Base-by-base conservation (phyloP, 2,888 invertebrate genomes). In the Neoascia interrupta region DNA sequence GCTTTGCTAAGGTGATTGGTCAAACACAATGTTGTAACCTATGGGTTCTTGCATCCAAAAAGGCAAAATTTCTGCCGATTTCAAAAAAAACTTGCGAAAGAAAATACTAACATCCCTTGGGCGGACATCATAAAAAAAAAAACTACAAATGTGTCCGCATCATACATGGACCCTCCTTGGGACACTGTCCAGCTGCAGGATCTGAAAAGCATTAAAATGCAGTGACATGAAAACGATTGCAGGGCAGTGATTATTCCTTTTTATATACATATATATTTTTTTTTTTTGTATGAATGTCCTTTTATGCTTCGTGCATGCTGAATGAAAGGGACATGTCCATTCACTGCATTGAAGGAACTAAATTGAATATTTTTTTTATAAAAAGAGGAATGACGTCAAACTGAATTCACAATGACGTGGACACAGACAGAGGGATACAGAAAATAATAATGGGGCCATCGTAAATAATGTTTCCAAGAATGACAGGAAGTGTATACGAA, bases 301-400 rank as follows among this genome's bases (percentile, higher is more conserved):
- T 58, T 58, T 19, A 28, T 47, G n/a, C n/a, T n/a, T 37, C 21
- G 39, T 36, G 6, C 18, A 36, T n/a, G n/a, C 26, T 69, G 51
- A 69, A 54, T 61, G 54, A 23, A 23, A 28, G 47, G 41, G 61
- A 68, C 49, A 74, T 61, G 15, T 49, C 60, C 61, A 68, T 74
- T 68, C 68, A 61, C 28, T 45, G 47, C 45, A 53, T 19, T 47
- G 41, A 36, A 54, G 41, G 47, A 4, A 54, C 23, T 34, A 74
- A 74, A 73, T 68, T 73, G 58, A 73, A 73, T 73, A 68, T 58
- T 45, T 45, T n/a, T 58, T 53, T 19, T 26, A 47, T 73, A 47
- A 56, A 74, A 60, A 61, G 54, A 34, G 18, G 31, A 54, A 68
- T 61, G 68, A 61, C 73, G 68, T 74, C 73, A 64, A 51, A 51